These are phyloP conservation scores for Nicator chloris DNA, from an alignment of 2,113 vertebrate genomes.

Conservation along the genomic window DNA sequence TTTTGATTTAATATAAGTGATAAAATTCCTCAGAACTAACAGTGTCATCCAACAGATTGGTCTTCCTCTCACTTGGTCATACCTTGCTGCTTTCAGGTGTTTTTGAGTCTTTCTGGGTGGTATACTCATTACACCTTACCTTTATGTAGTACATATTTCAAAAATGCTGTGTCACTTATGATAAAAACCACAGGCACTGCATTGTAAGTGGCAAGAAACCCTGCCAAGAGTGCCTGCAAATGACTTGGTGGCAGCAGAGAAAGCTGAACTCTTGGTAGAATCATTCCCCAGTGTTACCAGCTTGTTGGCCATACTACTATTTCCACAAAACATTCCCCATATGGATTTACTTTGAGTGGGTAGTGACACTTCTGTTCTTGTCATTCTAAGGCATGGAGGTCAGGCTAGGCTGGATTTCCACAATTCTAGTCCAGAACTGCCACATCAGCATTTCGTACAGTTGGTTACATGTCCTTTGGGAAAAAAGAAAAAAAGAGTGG, in stretches of 20 bases:
- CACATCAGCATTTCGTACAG: not conserved
- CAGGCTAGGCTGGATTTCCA: not conserved
- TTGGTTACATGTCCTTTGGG: not conserved
- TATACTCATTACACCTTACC: not conserved
- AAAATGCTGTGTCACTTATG: not conserved
- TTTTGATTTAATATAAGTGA: slow-evolving; percentile 37
- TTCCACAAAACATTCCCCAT: not conserved
- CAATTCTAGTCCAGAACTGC: not conserved
- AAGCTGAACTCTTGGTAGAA: not conserved
- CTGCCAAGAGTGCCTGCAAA: not conserved
- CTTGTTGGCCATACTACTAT: not conserved
- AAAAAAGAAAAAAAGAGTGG: too few relatives aligned
- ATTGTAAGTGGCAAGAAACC: not conserved
- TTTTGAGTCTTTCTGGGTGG: not conserved
- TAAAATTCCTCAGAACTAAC: slow-evolving; percentile 42
- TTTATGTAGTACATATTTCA: not conserved
- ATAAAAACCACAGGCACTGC: not conserved
- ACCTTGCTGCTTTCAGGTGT: not conserved
- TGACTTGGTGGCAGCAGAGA: not conserved
- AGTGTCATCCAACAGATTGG: not conserved
- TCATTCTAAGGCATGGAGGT: not conserved
- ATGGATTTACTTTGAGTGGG: not conserved
- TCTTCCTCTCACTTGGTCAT: not conserved
- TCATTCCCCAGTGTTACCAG: not conserved
- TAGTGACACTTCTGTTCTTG: not conserved